Percentiles rank a stretch among this genome's conserved stretches.
Evolutionary conservation across 2,113 vertebrate genomes (phyloP).

Genomic region (Oriolus oriolus): DNA sequence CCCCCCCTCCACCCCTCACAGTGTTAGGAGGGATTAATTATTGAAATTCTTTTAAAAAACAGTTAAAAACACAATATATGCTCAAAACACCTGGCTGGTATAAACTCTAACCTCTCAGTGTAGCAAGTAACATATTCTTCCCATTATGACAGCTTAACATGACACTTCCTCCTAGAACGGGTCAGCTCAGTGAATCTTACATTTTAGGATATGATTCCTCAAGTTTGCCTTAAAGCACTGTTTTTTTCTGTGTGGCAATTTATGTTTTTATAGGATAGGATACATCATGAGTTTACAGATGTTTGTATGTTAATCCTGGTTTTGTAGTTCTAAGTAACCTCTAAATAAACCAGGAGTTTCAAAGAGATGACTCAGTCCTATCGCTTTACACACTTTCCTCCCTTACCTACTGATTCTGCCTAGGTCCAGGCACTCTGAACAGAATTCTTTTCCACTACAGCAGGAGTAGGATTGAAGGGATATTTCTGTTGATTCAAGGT

Average conservation of each 20-base stretch:
- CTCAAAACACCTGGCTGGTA: not conserved
- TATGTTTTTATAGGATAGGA: not conserved
- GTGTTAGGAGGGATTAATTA: not conserved
- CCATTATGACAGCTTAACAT: not conserved
- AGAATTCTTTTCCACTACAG: not conserved
- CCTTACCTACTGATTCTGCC: not conserved
- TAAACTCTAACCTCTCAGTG: not conserved
- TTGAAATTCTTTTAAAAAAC: not conserved
- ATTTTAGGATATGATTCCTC: not conserved
- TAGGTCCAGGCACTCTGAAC: not conserved
- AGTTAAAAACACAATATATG: not conserved
- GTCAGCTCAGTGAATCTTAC: not conserved
- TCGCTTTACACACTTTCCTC: not conserved
- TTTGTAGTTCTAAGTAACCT: not conserved
- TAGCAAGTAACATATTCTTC: not conserved
- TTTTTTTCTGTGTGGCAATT: not conserved
- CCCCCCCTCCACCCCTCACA: not conserved
- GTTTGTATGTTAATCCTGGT: not conserved
- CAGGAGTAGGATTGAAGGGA: not conserved
- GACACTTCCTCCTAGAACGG: not conserved
- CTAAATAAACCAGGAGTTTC: not conserved
- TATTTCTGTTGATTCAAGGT: not conserved
- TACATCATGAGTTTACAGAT: not conserved
- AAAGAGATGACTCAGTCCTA: not conserved
- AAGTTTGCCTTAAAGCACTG: not conserved